Conservation (phyloP, 2,797 vertebrate genomes). For the Pseudocheirus occidentalis region DNA sequence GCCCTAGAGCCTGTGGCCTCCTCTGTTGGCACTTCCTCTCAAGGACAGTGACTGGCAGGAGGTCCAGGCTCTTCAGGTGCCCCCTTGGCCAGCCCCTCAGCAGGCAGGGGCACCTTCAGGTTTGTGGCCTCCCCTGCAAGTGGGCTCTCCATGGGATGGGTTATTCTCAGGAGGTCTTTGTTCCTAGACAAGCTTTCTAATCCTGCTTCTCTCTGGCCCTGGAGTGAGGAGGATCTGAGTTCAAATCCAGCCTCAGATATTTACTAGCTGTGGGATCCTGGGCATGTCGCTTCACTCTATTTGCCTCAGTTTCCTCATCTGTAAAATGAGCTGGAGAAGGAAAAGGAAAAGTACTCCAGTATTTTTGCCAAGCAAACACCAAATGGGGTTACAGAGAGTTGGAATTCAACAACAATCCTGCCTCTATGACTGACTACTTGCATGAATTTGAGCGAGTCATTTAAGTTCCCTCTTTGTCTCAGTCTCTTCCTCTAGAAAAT, state of each 20-base stretch:
- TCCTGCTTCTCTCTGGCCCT: not conserved
- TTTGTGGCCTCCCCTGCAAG: not conserved
- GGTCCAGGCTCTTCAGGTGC: not conserved
- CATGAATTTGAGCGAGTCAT: not conserved
- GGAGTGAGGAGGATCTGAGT: constrained; percentile 10
- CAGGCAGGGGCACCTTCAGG: not conserved
- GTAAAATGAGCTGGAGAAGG: not conserved
- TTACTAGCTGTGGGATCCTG: not conserved
- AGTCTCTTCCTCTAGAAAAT: not conserved
- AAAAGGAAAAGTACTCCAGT: not conserved
- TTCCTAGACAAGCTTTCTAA: not conserved
- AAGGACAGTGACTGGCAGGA: not conserved
- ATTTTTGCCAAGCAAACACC: not conserved
- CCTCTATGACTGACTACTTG: not conserved
- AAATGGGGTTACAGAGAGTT: not conserved
- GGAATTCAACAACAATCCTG: no score
- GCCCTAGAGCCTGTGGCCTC: not conserved
- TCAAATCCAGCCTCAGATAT: constrained; percentile 46
- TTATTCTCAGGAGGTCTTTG: not conserved
- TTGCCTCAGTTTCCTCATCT: constrained; percentile 33
- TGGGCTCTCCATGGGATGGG: not conserved
- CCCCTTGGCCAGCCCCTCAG: not conserved
- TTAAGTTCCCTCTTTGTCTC: not conserved
- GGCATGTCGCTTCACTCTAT: not conserved
- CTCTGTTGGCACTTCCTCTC: not conserved